Percentiles rank a stretch among this genome's conserved stretches.
phyloP scores from a whole-genome alignment of 2,888 invertebrate species.

The Tolmerus cingulatus region DNA sequence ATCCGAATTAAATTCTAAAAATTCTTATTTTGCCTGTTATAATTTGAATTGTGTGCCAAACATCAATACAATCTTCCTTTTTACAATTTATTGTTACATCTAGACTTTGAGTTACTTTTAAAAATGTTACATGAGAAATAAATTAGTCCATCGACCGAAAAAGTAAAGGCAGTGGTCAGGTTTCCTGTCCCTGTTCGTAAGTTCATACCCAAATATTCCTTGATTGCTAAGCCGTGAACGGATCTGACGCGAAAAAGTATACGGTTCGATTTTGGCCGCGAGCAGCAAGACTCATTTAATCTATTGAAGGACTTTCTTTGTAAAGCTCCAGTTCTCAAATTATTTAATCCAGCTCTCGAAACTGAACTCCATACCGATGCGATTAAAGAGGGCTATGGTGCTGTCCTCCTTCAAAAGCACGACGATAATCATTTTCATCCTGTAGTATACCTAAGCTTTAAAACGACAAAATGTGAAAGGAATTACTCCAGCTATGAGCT shows the following conservation, averaged over 20 bases:
- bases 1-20: no score
- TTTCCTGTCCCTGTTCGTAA: constrained; percentile 54
- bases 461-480: no score
- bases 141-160: constrained; percentile 51
- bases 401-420: no score
- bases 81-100: neutral
- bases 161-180: constrained; percentile 52
- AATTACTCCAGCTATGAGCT: neutral
- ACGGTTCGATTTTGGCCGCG: no score
- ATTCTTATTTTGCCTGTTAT: neutral
- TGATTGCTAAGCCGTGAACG: neutral
- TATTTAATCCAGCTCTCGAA: no score
- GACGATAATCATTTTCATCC: no score
- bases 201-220: constrained; percentile 54
- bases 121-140: neutral
- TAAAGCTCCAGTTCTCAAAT: no score
- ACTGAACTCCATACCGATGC: no score
- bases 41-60: neutral
- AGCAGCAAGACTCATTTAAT: no score
- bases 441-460: no score
- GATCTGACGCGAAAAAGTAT: neutral
- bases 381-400: no score
- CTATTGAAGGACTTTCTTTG: no score
- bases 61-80: neutral
- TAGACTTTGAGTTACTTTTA: neutral